Conservation (phyloP, 2,888 invertebrate genomes). For the Conchocele bisecta region DNA sequence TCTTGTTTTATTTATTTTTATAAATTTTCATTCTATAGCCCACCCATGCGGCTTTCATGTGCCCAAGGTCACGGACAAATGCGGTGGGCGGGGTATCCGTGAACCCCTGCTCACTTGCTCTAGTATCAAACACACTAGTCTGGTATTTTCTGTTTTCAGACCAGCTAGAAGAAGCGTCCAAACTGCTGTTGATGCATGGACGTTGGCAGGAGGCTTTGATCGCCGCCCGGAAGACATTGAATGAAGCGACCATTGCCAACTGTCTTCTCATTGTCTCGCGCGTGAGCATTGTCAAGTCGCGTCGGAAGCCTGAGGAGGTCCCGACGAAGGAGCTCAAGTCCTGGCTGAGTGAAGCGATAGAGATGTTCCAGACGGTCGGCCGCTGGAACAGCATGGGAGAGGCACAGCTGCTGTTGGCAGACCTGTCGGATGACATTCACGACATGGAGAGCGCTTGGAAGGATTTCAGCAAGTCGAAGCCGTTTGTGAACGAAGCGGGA, state of each 20-base stretch:
- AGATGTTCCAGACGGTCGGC: slow-evolving; percentile 46
- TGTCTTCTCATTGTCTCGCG: slow-evolving; percentile 58
- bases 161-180: too few species aligned
- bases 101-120: too few species aligned
- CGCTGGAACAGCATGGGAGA: slow-evolving; percentile 48
- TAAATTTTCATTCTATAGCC: too few species aligned
- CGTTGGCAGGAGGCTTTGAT: slow-evolving; percentile 51
- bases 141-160: too few species aligned
- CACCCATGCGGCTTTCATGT: too few species aligned
- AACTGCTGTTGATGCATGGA: slow-evolving; percentile 61
- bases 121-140: too few species aligned
- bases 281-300: slow-evolving; percentile 52
- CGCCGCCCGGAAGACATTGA: slow-evolving; percentile 54
- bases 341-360: slow-evolving; percentile 45
- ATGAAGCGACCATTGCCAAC: slow-evolving; percentile 58
- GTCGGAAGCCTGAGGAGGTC: background rate
- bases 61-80: too few species aligned
- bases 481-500: slow-evolving; percentile 60
- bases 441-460: slow-evolving; percentile 53
- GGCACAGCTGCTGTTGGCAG: slow-evolving; percentile 39
- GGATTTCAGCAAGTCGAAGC: slow-evolving; percentile 53
- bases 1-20: too few species aligned
- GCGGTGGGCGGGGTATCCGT: too few species aligned
- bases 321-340: slow-evolving; percentile 5
- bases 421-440: slow-evolving; percentile 26